These are phyloP conservation scores for Odiellus spinosus DNA, from an alignment of 2,888 invertebrate species.

Conservation along the genomic window DNA sequence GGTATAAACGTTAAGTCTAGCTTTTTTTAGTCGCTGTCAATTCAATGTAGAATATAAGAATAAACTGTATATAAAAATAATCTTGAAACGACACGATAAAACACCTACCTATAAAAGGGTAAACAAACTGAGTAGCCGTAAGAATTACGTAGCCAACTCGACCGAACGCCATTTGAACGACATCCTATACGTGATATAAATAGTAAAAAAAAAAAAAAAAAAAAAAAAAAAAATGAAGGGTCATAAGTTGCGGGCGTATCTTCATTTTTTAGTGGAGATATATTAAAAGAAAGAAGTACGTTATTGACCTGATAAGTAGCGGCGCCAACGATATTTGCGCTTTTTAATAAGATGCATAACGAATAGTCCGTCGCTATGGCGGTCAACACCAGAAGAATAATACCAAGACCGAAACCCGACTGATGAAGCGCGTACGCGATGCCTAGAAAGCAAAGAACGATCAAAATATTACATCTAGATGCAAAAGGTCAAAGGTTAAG, in stretches of 20 bases:
- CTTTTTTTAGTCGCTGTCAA: no score
- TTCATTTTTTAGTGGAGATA: no score
- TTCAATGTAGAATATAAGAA: no score
- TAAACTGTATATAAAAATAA: no score
- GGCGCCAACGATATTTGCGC: conserved; percentile 56
- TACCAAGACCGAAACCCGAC: conserved; percentile 60
- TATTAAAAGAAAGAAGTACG: no score
- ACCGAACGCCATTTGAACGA: conserved; percentile 67
- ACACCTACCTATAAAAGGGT: conserved; percentile 58
- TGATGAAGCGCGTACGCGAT: conserved; percentile 66
- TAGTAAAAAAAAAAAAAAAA: no score
- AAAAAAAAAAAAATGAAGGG: no score
- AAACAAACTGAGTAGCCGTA: conserved; percentile 58
- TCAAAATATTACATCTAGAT: no score
- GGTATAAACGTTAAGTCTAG: no score
- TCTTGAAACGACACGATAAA: no score
- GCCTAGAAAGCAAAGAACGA: conserved; percentile 32
- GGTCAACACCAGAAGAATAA: conserved; percentile 49
- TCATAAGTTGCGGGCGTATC: no score
- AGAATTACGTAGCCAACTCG: conserved; percentile 56
- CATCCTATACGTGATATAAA: conserved; percentile 28
- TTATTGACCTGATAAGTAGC: conserved; percentile 64
- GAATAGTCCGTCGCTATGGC: conserved; percentile 66
- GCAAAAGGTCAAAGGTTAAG: no score
- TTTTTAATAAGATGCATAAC: conserved; percentile 54